Conservation (phyloP, 2,888 invertebrate genomes). For the Geotrupes spiniger region DNA sequence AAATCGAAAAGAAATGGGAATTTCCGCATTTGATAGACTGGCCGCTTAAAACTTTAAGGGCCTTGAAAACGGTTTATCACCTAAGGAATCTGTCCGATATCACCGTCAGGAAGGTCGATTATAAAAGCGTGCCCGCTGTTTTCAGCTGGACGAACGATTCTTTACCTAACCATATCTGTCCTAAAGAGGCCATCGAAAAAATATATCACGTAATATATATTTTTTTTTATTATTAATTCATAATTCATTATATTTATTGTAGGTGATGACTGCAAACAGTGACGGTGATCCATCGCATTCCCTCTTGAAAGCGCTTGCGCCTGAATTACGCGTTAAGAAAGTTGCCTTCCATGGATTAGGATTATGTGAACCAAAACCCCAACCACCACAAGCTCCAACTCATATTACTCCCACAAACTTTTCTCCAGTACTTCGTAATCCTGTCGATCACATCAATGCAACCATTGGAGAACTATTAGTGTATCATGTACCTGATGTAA, state of each 20-base stretch:
- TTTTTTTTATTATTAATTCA: background rate
- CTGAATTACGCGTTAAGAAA: constrained; percentile 63
- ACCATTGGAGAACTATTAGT: constrained; percentile 78
- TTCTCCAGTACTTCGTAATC: constrained; percentile 77
- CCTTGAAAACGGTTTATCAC: constrained; percentile 58
- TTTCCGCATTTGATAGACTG: constrained; percentile 72
- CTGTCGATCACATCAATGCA: constrained; percentile 80
- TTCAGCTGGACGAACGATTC: constrained; percentile 87
- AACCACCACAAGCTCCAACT: constrained; percentile 52
- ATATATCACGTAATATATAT: constrained; percentile 58
- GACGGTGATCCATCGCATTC: constrained; percentile 60
- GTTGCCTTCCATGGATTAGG: constrained; percentile 67
- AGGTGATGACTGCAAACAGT: constrained; percentile 55
- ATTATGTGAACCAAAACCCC: constrained; percentile 59
- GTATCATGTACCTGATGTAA: constrained; percentile 76
- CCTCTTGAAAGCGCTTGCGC: constrained; percentile 61
- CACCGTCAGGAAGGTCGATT: constrained; percentile 66
- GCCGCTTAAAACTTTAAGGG: constrained; percentile 68
- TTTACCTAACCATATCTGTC: constrained; percentile 74
- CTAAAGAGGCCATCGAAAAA: constrained; percentile 68
- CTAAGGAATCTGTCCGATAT: constrained; percentile 61
- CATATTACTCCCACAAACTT: constrained; percentile 56
- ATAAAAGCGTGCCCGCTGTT: constrained; percentile 59
- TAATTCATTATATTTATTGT: constrained; percentile 25
- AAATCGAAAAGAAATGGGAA: constrained; percentile 58